Percentiles rank a stretch among this genome's conserved stretches.
Conservation (phyloP, 1,140 invertebrate genomes). For the Drosophila oshimai region DNA sequence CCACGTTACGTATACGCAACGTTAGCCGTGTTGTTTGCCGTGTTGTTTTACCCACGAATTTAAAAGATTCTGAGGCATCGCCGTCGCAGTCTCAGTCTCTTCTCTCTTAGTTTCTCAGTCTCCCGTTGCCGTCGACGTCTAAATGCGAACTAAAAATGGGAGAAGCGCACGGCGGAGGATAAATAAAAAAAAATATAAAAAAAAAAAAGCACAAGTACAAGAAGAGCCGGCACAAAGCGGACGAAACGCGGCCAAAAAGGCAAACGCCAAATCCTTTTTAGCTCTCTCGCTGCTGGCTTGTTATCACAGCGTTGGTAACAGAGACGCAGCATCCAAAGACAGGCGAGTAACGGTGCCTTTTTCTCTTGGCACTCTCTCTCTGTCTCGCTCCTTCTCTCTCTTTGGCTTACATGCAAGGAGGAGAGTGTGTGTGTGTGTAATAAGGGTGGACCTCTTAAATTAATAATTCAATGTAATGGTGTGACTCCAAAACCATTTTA, state of each 20-base stretch:
- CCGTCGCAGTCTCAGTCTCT: slow-evolving; percentile 22
- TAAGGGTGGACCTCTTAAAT: background rate
- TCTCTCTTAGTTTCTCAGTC: slow-evolving; percentile 33
- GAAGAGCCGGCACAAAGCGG: slow-evolving; percentile 55
- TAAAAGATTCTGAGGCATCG: slow-evolving; percentile 22
- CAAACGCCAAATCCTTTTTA: slow-evolving; percentile 29
- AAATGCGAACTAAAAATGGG: slow-evolving; percentile 73
- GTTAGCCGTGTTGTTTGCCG: slow-evolving; percentile 1
- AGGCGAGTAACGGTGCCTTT: slow-evolving; percentile 21
- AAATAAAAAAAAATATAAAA: too few species aligned
- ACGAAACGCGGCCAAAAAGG: slow-evolving; percentile 38
- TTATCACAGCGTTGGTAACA: slow-evolving; percentile 65
- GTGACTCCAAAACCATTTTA: too few species aligned
- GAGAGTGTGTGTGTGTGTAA: background rate
- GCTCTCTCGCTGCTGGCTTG: slow-evolving; percentile 24
- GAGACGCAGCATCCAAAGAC: slow-evolving; percentile 66
- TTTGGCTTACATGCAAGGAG: slow-evolving; percentile 5
- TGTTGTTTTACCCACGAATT: slow-evolving; percentile 53
- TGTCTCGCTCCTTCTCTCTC: background rate
- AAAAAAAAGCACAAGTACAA: slow-evolving; percentile 16
- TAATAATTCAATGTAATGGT: too few species aligned
- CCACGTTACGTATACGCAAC: slow-evolving; percentile 65
- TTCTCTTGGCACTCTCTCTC: slow-evolving; percentile 14
- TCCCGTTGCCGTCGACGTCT: slow-evolving; percentile 59
- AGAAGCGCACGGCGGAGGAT: slow-evolving; percentile 22